Conservation (phyloP, 2,888 invertebrate species). For the Lepidonotus clava region DNA sequence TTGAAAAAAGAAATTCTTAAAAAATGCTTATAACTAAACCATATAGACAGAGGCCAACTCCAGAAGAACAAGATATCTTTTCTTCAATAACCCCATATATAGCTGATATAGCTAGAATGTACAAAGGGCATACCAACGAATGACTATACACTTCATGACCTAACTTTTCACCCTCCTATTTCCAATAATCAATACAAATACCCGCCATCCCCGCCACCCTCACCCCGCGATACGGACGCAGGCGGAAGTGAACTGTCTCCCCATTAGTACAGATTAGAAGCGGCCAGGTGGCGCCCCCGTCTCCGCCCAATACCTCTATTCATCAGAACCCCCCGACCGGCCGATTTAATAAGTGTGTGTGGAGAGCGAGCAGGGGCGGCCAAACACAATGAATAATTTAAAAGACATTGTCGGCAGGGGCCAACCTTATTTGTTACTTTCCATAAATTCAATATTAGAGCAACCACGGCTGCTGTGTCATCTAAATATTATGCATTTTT, state of each 20-base stretch:
- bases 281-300: conserved; percentile 1
- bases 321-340: neutral
- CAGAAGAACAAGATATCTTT: no score
- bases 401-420: neutral
- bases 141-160: no score
- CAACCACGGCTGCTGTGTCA: conserved; percentile 1
- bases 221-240: neutral
- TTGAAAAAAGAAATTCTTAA: no score
- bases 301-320: no score
- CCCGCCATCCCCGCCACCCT: no score
- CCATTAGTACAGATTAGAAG: conserved; percentile 9
- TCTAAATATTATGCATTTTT: conserved; percentile 55
- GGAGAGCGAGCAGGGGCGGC: neutral
- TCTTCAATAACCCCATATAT: no score
- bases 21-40: no score
- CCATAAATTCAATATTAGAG: conserved; percentile 48
- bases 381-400: conserved; percentile 52
- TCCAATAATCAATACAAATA: no score
- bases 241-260: neutral
- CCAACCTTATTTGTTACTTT: conserved; percentile 46
- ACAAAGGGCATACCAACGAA: no score
- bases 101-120: no score
- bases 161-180: no score
- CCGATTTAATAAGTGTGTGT: conserved; percentile 19
- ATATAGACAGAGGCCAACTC: no score